phyloP scores from a whole-genome alignment of 2,888 invertebrate species.

The Heliconius ethilla region DNA sequence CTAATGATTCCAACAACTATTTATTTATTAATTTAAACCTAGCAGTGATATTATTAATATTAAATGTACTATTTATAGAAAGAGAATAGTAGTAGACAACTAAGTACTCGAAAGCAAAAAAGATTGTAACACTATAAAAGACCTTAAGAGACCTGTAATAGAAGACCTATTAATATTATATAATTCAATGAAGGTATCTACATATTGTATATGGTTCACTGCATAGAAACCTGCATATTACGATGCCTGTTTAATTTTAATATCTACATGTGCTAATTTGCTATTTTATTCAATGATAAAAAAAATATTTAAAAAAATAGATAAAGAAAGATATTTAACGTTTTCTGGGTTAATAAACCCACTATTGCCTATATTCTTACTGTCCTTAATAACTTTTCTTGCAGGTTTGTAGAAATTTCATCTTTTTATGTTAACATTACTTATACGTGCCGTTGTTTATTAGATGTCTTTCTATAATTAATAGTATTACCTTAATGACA shows the following conservation, averaged over 20 bases:
- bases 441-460: background rate
- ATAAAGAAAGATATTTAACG: conserved; percentile 18
- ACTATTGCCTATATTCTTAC: conserved; percentile 25
- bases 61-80: background rate
- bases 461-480: background rate
- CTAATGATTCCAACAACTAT: background rate
- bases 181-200: background rate
- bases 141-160: background rate
- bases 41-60: background rate
- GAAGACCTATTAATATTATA: background rate
- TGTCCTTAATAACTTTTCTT: conserved; percentile 27
- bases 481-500: background rate
- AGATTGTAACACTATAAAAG: background rate
- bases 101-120: background rate
- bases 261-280: background rate
- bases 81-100: background rate
- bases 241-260: background rate
- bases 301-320: background rate
- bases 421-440: conserved; percentile 9
- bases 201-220: background rate
- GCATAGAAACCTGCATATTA: background rate
- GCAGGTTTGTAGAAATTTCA: conserved; percentile 8
- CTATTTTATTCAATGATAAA: background rate
- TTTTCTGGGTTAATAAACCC: conserved; percentile 29
- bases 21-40: background rate